phyloP scores from a whole-genome alignment of 2,888 invertebrate species.

The Plebejus anna region DNA sequence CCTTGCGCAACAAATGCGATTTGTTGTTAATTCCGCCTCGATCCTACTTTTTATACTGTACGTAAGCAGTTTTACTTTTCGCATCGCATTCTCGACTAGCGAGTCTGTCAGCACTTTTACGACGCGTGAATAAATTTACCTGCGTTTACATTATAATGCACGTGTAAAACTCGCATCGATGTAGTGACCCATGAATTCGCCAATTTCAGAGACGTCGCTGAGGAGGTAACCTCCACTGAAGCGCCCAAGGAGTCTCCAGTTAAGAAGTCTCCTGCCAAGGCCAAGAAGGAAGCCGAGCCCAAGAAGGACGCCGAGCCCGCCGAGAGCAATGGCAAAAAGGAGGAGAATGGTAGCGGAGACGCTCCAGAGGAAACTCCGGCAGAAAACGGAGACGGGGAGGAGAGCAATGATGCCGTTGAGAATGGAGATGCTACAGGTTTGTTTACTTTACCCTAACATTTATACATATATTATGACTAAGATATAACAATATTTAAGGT shows the following conservation, averaged over 20 bases:
- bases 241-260: constrained; percentile 72
- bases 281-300: constrained; percentile 70
- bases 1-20: constrained; percentile 67
- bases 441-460: constrained; percentile 20
- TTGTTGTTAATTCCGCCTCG: constrained; percentile 68
- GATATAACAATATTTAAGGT: neutral
- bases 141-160: neutral
- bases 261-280: constrained; percentile 73
- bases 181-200: constrained; percentile 17
- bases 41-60: constrained; percentile 38
- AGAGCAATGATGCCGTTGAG: constrained; percentile 72
- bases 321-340: constrained; percentile 73
- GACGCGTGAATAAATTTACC: neutral
- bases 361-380: constrained; percentile 59
- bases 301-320: constrained; percentile 70
- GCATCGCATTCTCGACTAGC: neutral
- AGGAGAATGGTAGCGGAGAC: constrained; percentile 66
- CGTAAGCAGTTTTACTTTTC: constrained; percentile 33
- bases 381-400: constrained; percentile 72
- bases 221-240: constrained; percentile 73
- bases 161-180: neutral
- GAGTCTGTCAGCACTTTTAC: neutral
- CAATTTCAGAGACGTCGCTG: constrained; percentile 66
- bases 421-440: constrained; percentile 70
- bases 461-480: neutral